Conservation (phyloP, 2,888 invertebrate species). For the Eupsilia transversa region DNA sequence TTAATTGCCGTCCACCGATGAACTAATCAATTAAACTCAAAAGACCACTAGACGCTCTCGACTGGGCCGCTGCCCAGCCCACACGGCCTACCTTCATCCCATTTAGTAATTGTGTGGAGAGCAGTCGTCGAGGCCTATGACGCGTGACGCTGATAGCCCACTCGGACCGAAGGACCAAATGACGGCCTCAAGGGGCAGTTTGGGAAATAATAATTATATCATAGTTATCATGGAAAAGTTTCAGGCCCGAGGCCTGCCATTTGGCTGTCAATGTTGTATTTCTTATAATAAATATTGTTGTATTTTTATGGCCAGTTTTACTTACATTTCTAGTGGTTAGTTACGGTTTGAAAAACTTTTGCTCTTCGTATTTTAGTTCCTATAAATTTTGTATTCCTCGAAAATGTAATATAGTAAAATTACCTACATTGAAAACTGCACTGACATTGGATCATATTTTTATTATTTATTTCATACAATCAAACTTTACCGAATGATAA, state of each 20-base stretch:
- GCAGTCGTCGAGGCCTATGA: conserved; percentile 35
- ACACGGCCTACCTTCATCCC: conserved; percentile 42
- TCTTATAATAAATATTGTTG: not conserved
- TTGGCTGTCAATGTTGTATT: not conserved
- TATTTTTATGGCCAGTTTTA: not conserved
- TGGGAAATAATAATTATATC: not conserved
- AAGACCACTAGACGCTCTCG: conserved; percentile 37
- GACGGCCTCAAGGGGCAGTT: not conserved
- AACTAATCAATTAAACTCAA: conserved; percentile 58
- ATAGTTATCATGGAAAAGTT: not conserved
- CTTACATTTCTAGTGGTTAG: not conserved
- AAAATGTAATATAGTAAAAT: not conserved
- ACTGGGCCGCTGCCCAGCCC: conserved; percentile 1
- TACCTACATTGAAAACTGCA: not conserved
- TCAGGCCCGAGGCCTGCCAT: not conserved
- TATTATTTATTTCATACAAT: not conserved
- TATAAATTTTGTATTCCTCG: not conserved
- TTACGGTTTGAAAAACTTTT: not conserved
- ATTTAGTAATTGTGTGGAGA: conserved; percentile 63
- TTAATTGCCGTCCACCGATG: conserved; percentile 17
- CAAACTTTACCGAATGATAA: not conserved
- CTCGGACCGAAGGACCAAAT: conserved; percentile 24
- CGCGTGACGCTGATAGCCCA: conserved; percentile 35
- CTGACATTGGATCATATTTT: not conserved
- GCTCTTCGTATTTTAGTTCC: not conserved